These are phyloP conservation scores for Brachionus plicatilis DNA, from an alignment of 1,140 invertebrate species.

Conservation along the genomic window DNA sequence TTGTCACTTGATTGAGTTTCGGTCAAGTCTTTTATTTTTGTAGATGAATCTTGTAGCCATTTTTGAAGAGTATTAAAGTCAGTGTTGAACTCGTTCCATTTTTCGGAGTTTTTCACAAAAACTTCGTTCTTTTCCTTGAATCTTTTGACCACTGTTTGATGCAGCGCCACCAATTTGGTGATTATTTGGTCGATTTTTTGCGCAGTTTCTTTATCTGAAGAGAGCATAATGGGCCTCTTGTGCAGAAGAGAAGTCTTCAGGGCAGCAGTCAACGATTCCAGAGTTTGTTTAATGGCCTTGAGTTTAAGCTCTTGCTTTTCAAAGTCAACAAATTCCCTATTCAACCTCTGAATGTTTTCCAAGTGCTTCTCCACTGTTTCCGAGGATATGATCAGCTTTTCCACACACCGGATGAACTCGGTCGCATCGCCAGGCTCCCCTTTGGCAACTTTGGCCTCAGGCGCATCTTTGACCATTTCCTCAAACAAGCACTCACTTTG, in stretches of 20 bases:
- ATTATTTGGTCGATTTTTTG: background rate
- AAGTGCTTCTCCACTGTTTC: constrained; percentile 24
- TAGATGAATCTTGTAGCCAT: background rate
- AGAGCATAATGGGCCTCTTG: constrained; percentile 5
- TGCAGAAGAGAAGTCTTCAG: background rate
- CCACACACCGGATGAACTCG: constrained; percentile 5
- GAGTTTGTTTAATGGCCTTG: constrained; percentile 23
- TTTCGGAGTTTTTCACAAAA: background rate
- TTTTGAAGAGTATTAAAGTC: background rate
- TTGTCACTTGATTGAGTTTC: background rate
- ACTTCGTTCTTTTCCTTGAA: constrained; percentile 20
- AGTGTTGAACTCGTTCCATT: background rate
- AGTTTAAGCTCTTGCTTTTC: constrained; percentile 37
- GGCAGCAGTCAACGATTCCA: background rate
- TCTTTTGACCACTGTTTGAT: constrained; percentile 27
- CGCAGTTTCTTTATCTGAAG: background rate
- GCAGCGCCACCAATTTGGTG: background rate
- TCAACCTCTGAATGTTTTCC: background rate
- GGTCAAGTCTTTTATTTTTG: background rate
- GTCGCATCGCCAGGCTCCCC: background rate
- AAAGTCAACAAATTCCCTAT: constrained; percentile 32
- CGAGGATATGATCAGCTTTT: background rate
- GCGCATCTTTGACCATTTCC: background rate
- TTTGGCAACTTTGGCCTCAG: background rate
- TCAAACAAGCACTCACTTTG: background rate